Evolutionary conservation across 2,797 vertebrate genomes (phyloP).

Genomic region (Calcarius lapponicus): DNA sequence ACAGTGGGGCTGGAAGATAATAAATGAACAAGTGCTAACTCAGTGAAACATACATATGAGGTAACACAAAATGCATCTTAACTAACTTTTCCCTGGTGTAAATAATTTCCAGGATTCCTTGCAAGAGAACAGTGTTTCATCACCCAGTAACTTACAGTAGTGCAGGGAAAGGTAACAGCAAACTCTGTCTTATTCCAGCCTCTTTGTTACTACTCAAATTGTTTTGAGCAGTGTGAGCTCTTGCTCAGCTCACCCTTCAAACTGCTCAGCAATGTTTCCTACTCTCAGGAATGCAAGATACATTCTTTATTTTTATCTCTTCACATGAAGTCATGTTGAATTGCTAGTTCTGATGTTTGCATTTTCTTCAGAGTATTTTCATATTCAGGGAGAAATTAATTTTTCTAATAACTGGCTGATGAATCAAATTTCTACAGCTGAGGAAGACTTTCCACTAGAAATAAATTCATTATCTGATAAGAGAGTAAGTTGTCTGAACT

Average conservation of each 20-base stretch:
- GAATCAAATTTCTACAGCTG: background rate
- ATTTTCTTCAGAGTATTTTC: background rate
- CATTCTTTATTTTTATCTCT: background rate
- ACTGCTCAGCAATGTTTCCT: background rate
- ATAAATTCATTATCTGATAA: conserved; percentile 52
- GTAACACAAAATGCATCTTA: background rate
- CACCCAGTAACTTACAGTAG: background rate
- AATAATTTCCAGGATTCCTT: background rate
- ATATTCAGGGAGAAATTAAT: conserved; percentile 1
- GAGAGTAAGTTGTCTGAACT: conserved; percentile 6
- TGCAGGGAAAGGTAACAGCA: background rate
- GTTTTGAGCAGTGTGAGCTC: background rate
- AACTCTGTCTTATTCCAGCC: background rate
- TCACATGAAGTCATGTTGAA: background rate
- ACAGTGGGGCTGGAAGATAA: background rate
- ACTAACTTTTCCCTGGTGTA: background rate
- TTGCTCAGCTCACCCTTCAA: background rate
- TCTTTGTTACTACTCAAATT: background rate
- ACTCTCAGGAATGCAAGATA: background rate
- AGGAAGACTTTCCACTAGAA: conserved; percentile 1
- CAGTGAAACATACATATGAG: background rate
- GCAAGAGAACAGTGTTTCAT: background rate
- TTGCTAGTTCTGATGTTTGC: background rate
- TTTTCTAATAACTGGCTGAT: background rate
- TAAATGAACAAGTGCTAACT: background rate